Base-by-base conservation (phyloP, 2,797 vertebrate genomes). In the Periparus ater region DNA sequence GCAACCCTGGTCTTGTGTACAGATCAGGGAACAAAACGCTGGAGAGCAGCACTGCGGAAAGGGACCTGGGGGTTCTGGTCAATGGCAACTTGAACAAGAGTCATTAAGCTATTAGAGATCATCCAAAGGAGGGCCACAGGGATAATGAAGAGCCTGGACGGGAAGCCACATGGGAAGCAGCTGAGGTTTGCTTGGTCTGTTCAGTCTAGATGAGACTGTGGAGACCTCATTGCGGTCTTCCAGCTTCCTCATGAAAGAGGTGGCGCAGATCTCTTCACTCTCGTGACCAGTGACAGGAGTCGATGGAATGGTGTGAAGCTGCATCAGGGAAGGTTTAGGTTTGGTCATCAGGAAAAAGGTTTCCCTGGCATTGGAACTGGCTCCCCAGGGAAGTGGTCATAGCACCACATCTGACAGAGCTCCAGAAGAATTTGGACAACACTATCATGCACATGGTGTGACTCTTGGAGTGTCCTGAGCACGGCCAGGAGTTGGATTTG, bases 241-340 rank as follows among this genome's bases (percentile, higher is more conserved):
- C 9, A 77, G 17, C 38, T 47, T 32, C 26, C 34, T 27, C 22
- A 17, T 2, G 18, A 71, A 23, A 38, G 25, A 63, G 14, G 30
- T 5, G 29, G 58, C 32, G 40, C 45, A n/a, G 34, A 32, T 19
- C 30, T 77, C 45, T 58, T 53, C 38, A 34, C 12, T 32, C 29
- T 32, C 0, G 0, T 14, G 13, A 55, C 26, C 42, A 36, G 18
- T 27, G 30, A 47, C 9, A 72, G 26, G 26, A 65, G 34, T 20
- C 1, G 1, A 23, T 18, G 30, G 65, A 71, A 34, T 0, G 0
- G 10, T 1, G 2, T 14, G 20, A 71, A 60, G 53, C 34, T 78
- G 30, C 20, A 26, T 20, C 0, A 0, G 13, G 22, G 15, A 48
- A 45, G 25, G 13, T 55, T 61, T 62, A 55, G 26, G 48, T 40